Evolutionary conservation across 2,888 invertebrate genomes (phyloP), one percentile per base, ranked within the genome.

Genomic region (Drosophila prolongata): DNA sequence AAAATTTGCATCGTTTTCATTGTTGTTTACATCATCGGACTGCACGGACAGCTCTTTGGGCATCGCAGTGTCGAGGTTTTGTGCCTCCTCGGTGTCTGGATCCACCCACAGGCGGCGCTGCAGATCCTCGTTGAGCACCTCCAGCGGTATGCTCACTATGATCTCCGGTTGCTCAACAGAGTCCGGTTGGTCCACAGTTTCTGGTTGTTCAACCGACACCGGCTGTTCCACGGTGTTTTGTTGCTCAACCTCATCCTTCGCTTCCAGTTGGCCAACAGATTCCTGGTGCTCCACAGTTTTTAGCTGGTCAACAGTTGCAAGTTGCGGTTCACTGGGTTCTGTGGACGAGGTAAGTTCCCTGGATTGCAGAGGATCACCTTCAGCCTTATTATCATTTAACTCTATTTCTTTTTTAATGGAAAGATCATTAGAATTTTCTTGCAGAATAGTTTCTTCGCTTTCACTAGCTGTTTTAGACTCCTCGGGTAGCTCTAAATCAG

Each of bases 1-100:
- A 89, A 90, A 90, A 90, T 89, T 73, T 75, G 85, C 88, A 40
- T 44, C 57, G 54, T 82, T 85, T 4, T 43, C 79, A 68, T 85
- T 89, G 54, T 81, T 87, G 19, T 84, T 87, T 0, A 88, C 74
- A 44, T 88, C 86, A 24, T 84, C 87, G n/a, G 52, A n/a, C 1
- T 64, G 70, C 8, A 24, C n/a, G 0, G 24, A 10, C 5, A 8
- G 34, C 11, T 69, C 77, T 19, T 84, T 79, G 14, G n/a, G 46
- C 6, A 56, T 14, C 3, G 38, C 13, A 14, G 11, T 40, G 14
- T 16, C 19, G 9, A n/a, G 40, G 1, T 49, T 3, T 1, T 14
- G n/a, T 10, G n/a, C 27, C 6, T 9, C 19, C n/a, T 53, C 27
- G 3, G 19, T 14, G 4, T 59, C 55, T 9, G 52, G 47, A 5